Base-by-base conservation (phyloP, 2,888 invertebrate genomes). In the Apeira syringaria region DNA sequence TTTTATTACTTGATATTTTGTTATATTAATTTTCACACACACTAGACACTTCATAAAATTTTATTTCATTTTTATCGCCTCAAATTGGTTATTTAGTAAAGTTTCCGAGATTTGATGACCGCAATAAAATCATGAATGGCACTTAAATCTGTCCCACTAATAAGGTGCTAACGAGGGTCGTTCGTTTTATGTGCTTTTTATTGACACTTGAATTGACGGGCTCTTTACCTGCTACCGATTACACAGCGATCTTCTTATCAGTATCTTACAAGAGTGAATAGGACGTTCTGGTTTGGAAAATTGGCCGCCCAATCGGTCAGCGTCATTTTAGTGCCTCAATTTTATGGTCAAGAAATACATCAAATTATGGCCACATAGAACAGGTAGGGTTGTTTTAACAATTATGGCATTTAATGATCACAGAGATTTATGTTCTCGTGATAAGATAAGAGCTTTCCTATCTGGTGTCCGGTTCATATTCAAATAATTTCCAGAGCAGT, bases 131-230 rank as follows among this genome's bases (percentile, higher is more conserved):
- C 76, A 76, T 71, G 62, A 75, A 76, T 75, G 74, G 66, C 73
- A 76, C 71, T 80, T 69, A 76, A 82, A 81, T 83, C 72, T 77
- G 82, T 80, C 72, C 67, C 69, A 74, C 77, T 82, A 83, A 86
- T 81, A 81, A 81, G 75, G 80, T 80, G 81, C 71, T 82, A 84
- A 86, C 80, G 80, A 83, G 83, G 80, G 85, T 81, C 81, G 76
- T 79, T 75, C 73, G 60, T 80, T 86, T 87, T 83, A 85, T 81
- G 82, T 78, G 71, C 67, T 67, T 83, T 87, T 87, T 85, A 86
- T 84, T 83, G 80, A 78, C 80, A 79, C 80, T 82, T 72, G 68
- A 78, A 65, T 64, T 60, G 64, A 68, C 64, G 66, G 62, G 53
- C 58, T 61, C 56, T 74, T 57, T 51, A 63, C 68, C 74, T 79